Base-by-base conservation (phyloP, 2,797 vertebrate genomes). In the Coregonus sp. region DNA sequence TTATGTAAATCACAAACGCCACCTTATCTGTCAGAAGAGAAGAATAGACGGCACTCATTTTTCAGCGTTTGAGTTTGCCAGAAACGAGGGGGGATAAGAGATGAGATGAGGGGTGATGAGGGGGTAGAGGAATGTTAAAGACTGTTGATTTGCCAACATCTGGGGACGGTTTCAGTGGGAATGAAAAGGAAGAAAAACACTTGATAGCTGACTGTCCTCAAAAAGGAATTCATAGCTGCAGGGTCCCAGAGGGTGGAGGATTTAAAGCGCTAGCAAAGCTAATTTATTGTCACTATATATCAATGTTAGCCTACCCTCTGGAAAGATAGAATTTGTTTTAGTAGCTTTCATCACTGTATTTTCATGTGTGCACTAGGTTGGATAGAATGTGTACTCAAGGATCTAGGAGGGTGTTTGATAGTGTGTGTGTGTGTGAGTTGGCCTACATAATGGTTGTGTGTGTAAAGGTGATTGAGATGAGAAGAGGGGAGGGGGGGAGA, bases 121-220 rank as follows among this genome's bases (percentile, higher is more conserved):
- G 40, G 40, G 9, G 40, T 47, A 47, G 4, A 69, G 75, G 78
- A 75, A 81, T 72, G 85, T 88, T 81, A 86, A 84, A 86, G 84
- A 66, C n/a, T 70, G 37, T 83, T 81, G 78, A 70, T 78, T 84
- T 82, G 76, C 82, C 66, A 75, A 70, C 82, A 81, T 75, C 63
- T 70, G 74, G 81, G 79, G 72, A 84, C 73, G 31, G 81, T 85
- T 87, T 77, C 75, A 78, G 80, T 18, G 78, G 72, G 56, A 68
- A 47, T 51, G 52, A 71, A 40, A 80, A 74, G 40, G 40, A 12
- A 12, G 40, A 47, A 12, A 47, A 47, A 47, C 73, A 20, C 50
- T 31, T 40, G 67, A 76, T 82, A 61, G 51, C n/a, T 29, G 59
- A 63, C 59, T 63, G 70, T 72, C 70, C 50, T 73, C 50, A 80